A percentile compares a stretch with the other conserved stretches of the same genome.
These are phyloP conservation scores for Elanus axillaris DNA, from an alignment of 2,113 vertebrate species.

Conservation along the genomic window DNA sequence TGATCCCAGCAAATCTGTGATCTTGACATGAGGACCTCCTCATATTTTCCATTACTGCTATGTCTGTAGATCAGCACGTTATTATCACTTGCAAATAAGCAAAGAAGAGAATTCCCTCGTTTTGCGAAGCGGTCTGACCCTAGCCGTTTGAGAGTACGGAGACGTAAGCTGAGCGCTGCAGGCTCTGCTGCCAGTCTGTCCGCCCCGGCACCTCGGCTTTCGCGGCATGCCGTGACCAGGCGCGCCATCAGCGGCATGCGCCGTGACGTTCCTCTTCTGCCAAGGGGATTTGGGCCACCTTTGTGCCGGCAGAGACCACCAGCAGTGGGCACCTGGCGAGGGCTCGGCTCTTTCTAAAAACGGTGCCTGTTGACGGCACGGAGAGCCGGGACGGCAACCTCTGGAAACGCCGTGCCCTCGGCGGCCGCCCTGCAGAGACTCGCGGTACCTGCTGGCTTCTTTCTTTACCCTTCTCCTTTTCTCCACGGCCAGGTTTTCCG, in stretches of 20 bases:
- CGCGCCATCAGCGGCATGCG: rapidly evolving
- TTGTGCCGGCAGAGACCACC: neutral
- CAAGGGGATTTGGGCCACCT: neutral
- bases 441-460: neutral
- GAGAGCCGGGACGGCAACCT: neutral
- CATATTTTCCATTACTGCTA: neutral
- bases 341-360: neutral
- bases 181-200: neutral
- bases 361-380: neutral
- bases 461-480: constrained; percentile 59
- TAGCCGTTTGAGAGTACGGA: rapidly evolving
- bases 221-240: rapidly evolving
- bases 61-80: neutral
- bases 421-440: neutral
- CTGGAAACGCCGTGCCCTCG: neutral
- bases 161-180: neutral
- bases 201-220: neutral
- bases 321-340: neutral
- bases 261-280: neutral
- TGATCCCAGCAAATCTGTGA: constrained; percentile 39
- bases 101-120: neutral
- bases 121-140: neutral
- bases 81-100: constrained; percentile 50
- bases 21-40: constrained; percentile 11
- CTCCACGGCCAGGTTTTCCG: constrained; percentile 86